Evolutionary conservation across 1,140 invertebrate genomes (phyloP).

Genomic region (Hestina assimilis): DNA sequence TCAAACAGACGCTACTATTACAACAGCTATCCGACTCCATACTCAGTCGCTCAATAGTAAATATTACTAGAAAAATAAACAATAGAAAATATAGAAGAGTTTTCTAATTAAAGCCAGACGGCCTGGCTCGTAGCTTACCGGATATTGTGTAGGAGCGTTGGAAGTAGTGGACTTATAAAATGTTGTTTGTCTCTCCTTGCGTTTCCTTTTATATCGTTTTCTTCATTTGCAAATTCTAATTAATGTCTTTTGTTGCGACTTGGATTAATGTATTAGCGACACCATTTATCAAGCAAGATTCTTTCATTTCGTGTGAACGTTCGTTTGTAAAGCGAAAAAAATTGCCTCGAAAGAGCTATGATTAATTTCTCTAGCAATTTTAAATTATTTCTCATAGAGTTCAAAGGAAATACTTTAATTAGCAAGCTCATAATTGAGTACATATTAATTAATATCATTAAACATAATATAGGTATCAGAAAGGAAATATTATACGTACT

Average conservation of each 20-base stretch:
- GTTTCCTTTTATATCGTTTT: not conserved
- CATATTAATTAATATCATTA: too few species aligned
- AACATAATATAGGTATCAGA: too few species aligned
- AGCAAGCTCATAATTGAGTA: too few species aligned
- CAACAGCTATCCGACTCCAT: not conserved
- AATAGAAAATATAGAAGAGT: not conserved
- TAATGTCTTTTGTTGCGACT: not conserved
- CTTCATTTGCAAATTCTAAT: not conserved
- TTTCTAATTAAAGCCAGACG: not conserved
- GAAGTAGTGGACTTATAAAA: not conserved
- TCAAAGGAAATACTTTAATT: too few species aligned
- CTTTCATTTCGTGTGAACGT: too few species aligned
- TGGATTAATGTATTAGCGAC: too few species aligned
- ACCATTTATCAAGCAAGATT: not conserved
- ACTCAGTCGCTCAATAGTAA: not conserved
- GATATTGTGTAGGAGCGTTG: not conserved
- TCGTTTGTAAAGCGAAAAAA: too few species aligned
- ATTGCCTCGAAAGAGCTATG: too few species aligned
- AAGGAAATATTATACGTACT: too few species aligned
- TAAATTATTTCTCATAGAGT: too few species aligned
- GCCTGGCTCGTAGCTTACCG: not conserved
- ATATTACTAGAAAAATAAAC: constrained; percentile 1
- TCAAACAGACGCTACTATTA: constrained; percentile 8
- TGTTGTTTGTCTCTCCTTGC: not conserved
- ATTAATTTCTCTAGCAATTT: too few species aligned